phyloP scores from a whole-genome alignment of 2,888 invertebrate species.

The Watsonalla binaria region DNA sequence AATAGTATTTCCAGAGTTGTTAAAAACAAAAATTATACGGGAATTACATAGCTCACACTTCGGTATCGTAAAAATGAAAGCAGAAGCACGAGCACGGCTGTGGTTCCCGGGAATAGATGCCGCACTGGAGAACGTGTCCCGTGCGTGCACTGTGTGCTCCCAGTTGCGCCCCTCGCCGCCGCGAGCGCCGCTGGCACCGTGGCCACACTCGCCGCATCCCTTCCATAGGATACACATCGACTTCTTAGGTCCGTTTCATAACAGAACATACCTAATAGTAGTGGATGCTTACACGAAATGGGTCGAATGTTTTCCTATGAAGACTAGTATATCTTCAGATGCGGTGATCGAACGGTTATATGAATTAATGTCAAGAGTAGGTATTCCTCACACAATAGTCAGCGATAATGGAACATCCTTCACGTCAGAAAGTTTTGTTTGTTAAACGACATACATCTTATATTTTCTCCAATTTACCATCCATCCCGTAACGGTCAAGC shows the following conservation, averaged over 20 bases:
- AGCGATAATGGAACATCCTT: conserved; percentile 24
- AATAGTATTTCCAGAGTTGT: conserved; percentile 15
- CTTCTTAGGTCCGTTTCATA: conserved; percentile 18
- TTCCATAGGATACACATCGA: conserved; percentile 21
- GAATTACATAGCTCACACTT: conserved; percentile 20
- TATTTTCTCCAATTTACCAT: conserved; percentile 20
- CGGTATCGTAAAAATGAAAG: conserved; percentile 25
- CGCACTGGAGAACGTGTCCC: conserved; percentile 13
- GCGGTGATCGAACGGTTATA: conserved; percentile 18
- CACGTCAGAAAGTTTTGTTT: conserved; percentile 14
- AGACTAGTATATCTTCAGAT: conserved; percentile 3
- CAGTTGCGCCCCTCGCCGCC: conserved; percentile 9
- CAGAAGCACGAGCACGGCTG: conserved; percentile 20
- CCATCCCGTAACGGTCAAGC: conserved; percentile 24
- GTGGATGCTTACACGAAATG: conserved; percentile 4
- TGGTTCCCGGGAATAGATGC: conserved; percentile 28
- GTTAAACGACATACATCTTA: conserved; percentile 18
- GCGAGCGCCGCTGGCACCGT: conserved; percentile 14
- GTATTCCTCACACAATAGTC: conserved; percentile 16
- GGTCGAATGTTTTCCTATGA: neutral
- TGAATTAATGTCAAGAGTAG: conserved; percentile 21
- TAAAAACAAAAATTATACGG: conserved; percentile 6
- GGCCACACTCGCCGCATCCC: conserved; percentile 12
- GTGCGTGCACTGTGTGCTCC: conserved; percentile 9
- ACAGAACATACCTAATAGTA: conserved; percentile 11